These are phyloP conservation scores for Chalcosyrphus nemorum DNA, from an alignment of 2,888 invertebrate species.

Conservation along the genomic window DNA sequence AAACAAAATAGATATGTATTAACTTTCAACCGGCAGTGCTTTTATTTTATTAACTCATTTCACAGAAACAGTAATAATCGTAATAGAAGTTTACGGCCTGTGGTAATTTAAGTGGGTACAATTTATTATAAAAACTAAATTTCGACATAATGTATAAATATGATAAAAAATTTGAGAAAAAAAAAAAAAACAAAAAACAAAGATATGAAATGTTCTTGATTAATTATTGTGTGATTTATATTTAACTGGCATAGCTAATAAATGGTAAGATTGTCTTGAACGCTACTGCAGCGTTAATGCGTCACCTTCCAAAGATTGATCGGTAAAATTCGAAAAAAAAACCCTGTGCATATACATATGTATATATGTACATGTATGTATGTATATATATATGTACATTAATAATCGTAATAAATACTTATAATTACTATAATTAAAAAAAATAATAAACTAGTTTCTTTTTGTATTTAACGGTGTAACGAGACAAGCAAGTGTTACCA, in stretches of 20 bases:
- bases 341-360: slow-evolving; percentile 44
- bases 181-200: background rate
- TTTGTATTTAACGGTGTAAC: background rate
- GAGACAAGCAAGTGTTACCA: slow-evolving; percentile 1
- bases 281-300: slow-evolving; percentile 36
- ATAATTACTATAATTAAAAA: slow-evolving; percentile 46
- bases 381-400: slow-evolving; percentile 33
- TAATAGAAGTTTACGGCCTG: slow-evolving; percentile 25
- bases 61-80: slow-evolving; percentile 19
- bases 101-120: slow-evolving; percentile 36
- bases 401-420: slow-evolving; percentile 57
- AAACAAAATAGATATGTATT: background rate
- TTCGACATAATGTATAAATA: background rate
- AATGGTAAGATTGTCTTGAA: slow-evolving; percentile 22
- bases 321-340: slow-evolving; percentile 50
- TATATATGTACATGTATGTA: background rate
- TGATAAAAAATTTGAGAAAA: slow-evolving; percentile 1
- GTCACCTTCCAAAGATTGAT: slow-evolving; percentile 53
- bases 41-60: slow-evolving; percentile 20
- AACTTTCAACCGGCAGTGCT: slow-evolving; percentile 15
- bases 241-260: slow-evolving; percentile 36
- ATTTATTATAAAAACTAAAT: slow-evolving; percentile 41
- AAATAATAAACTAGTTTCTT: slow-evolving; percentile 14
- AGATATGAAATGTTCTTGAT: background rate
- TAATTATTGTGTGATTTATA: slow-evolving; percentile 43